Base-by-base conservation (phyloP, 2,888 invertebrate genomes). In the Sympetrum striolatum region DNA sequence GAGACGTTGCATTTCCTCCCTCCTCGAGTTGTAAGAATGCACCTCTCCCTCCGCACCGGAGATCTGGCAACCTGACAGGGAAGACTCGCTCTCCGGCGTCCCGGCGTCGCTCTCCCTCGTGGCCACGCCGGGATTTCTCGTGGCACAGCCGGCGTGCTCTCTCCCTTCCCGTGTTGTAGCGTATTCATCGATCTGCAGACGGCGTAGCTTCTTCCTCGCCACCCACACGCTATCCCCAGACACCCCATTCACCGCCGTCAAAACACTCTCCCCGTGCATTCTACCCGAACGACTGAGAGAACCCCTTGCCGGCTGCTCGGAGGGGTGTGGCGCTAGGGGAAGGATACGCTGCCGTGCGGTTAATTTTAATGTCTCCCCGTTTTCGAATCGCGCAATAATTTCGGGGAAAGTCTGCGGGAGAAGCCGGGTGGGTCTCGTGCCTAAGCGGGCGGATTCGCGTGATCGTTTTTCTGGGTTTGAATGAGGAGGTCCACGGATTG, bases 231-330 rank as follows among this genome's bases (percentile, higher is more conserved):
- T 58, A 53, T 58, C 60, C n/a, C 48, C 31, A 25, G 86, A 35
- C 60, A 37, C 86, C 86, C 86, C 60, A 86, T 86, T 86, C 86
- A 60, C 35, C 64, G 86, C 86, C 82, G 86, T 86, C 86, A 86
- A 64, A 86, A 86, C 86, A 86, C 60, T 60, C 60, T 60, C 86
- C 60, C 31, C 60, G 22, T 60, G 58, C 31, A 60, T 60, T 37
- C 25, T 82, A 31, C 82, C 58, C 82, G 81, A 81, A 53, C 48
- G 81, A 44, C 44, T 44, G 44, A 44, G 44, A 25, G 25, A 73
- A 31, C 25, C 73, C 14, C 44, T 6, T 6, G 6, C 44, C 73
- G 31, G 14, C 73, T 14, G 73, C 73, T 25, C 73, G 73, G 14
- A 25, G 73, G 25, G 25, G 73, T 31, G 73, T 31, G 73, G 73